phyloP scores from a whole-genome alignment of 2,797 vertebrate species.

The Danio jaintianensis region DNA sequence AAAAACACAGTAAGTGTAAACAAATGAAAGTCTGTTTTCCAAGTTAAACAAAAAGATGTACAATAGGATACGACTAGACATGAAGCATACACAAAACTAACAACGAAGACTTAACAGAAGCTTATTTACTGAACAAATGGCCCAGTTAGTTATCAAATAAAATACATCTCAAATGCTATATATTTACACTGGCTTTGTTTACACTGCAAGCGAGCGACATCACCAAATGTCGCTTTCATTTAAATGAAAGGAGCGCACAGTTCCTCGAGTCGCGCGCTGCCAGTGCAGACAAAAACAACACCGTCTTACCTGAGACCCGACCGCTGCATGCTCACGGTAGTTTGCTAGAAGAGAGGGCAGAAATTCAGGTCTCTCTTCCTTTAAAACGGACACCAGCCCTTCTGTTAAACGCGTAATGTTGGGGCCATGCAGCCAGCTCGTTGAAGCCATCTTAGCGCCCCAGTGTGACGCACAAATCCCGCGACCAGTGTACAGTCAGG shows the following conservation, averaged over 20 bases:
- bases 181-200: not conserved
- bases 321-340: slow-evolving; percentile 77
- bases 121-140: not conserved
- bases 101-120: not conserved
- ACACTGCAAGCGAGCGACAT: not conserved
- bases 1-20: not conserved
- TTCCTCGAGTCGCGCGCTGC: not conserved
- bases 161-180: not conserved
- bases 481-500: slow-evolving; percentile 29
- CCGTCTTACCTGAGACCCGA: slow-evolving; percentile 74
- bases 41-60: not conserved
- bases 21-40: not conserved
- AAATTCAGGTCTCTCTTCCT: slow-evolving; percentile 76
- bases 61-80: not conserved
- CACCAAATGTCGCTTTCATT: not conserved
- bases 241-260: not conserved
- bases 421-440: slow-evolving; percentile 79
- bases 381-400: slow-evolving; percentile 77
- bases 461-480: slow-evolving; percentile 60
- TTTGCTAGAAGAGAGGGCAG: slow-evolving; percentile 63
- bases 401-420: slow-evolving; percentile 76
- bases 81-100: not conserved
- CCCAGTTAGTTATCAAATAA: not conserved
- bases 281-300: not conserved
- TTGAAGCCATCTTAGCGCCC: slow-evolving; percentile 78